Evolutionary conservation across 2,888 invertebrate genomes (phyloP).

Genomic region (Chrysina gloriosa): DNA sequence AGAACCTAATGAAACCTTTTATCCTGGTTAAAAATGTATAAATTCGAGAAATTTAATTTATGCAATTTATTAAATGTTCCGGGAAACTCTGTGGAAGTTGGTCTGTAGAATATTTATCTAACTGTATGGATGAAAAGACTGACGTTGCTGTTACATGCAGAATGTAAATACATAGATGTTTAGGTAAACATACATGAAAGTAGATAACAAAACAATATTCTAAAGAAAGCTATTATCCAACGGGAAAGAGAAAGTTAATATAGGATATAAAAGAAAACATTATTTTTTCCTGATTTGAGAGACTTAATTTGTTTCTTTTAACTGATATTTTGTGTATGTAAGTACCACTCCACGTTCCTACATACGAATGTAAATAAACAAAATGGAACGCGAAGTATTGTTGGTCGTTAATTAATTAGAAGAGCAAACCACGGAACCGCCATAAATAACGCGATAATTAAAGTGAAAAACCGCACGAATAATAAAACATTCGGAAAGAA

Average conservation of each 20-base stretch:
- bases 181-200: neutral
- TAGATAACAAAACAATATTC: neutral
- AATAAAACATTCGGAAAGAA: constrained; percentile 4
- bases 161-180: no score
- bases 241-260: constrained; percentile 9
- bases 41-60: no score
- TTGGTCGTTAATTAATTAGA: neutral
- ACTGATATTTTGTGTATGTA: neutral
- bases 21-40: no score
- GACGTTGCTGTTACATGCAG: no score
- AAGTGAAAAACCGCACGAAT: neutral
- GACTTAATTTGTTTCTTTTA: neutral
- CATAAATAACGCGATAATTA: constrained; percentile 8
- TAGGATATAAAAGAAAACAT: neutral
- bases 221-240: neutral
- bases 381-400: constrained; percentile 1
- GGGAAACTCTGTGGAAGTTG: no score
- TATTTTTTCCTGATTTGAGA: constrained; percentile 8
- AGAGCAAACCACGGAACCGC: neutral
- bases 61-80: no score
- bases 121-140: no score
- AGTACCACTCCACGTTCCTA: neutral
- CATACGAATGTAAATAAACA: neutral
- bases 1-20: no score
- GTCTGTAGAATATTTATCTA: no score